phyloP scores from a whole-genome alignment of 1,140 invertebrate species.

The Linepithema humile region DNA sequence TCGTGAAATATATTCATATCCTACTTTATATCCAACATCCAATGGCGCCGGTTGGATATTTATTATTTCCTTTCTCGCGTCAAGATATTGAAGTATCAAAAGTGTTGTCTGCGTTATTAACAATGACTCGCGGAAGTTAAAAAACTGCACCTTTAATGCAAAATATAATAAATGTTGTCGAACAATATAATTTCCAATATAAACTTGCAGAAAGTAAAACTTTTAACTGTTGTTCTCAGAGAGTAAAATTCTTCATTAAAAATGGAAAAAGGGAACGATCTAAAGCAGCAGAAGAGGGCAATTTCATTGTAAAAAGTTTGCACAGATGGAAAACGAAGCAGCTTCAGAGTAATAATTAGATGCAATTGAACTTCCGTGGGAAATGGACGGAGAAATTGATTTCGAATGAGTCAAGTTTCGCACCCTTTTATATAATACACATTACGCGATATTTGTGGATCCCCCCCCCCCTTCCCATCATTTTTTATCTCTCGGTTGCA shows the following conservation, averaged over 20 bases:
- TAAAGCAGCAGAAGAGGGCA: not conserved
- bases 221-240: not conserved
- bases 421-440: not conserved
- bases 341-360: not conserved
- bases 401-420: not conserved
- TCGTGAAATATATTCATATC: conserved; percentile 50
- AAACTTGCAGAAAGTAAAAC: not conserved
- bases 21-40: conserved; percentile 17
- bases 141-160: not conserved
- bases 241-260: not conserved
- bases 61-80: conserved; percentile 20
- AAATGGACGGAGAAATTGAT: not conserved
- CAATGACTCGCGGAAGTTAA: not conserved
- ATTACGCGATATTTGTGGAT: not conserved
- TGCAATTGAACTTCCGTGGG: not conserved
- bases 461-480: not conserved
- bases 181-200: not conserved
- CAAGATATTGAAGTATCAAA: conserved; percentile 3
- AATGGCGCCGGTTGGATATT: conserved; percentile 15
- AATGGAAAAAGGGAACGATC: not conserved
- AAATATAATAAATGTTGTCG: not conserved
- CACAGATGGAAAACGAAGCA: not conserved
- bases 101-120: not conserved
- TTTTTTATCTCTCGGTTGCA: conserved; percentile 40
- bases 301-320: not conserved